Evolutionary conservation across 2,113 vertebrate species (phyloP).

Genomic region (Sitta europaea): DNA sequence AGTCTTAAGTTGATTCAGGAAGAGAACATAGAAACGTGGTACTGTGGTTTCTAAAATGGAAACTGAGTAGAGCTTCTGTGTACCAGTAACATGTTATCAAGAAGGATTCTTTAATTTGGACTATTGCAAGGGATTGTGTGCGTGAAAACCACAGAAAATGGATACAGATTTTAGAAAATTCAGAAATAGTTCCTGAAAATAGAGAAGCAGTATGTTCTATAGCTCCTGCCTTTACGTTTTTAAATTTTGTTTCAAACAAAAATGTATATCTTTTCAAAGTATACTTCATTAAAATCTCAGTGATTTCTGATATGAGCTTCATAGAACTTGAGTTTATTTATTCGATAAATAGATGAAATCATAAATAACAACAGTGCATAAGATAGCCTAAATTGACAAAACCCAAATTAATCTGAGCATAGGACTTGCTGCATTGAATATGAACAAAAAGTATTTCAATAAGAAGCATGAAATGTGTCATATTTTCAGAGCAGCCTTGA

Average conservation of each 20-base stretch:
- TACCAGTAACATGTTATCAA: neutral
- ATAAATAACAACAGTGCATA: conserved; percentile 34
- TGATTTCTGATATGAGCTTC: neutral
- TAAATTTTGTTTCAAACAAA: neutral
- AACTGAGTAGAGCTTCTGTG: neutral
- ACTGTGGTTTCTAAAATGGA: neutral
- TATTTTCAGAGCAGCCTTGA: conserved; percentile 1
- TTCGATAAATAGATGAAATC: conserved; percentile 45
- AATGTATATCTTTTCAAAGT: neutral
- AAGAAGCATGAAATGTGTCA: neutral
- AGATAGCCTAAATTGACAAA: conserved; percentile 6
- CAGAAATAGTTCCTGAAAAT: neutral
- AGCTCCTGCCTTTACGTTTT: neutral
- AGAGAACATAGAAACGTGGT: neutral
- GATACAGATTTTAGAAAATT: neutral
- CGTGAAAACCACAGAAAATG: neutral
- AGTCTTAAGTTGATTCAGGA: conserved; percentile 3
- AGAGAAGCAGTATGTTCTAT: neutral
- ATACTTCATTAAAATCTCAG: conserved; percentile 23
- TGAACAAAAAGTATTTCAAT: neutral
- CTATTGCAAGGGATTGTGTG: neutral
- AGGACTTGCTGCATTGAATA: neutral
- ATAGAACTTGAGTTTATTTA: neutral
- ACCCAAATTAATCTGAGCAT: neutral
- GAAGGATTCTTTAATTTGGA: neutral